phyloP scores from a whole-genome alignment of 2,113 vertebrate species.

The Platysteira castanea region DNA sequence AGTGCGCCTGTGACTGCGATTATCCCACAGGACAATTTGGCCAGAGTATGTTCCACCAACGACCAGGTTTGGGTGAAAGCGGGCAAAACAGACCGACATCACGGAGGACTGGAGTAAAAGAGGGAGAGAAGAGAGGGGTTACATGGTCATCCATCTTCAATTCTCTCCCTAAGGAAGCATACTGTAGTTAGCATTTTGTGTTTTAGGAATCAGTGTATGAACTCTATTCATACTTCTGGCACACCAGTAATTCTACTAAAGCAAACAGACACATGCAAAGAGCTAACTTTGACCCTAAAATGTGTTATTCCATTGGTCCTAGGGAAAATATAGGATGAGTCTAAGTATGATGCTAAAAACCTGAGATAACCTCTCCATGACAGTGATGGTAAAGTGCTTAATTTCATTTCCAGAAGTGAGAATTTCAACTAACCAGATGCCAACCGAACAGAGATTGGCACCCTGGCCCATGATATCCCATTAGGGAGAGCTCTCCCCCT shows the following conservation, averaged over 20 bases:
- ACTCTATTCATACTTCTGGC: not conserved
- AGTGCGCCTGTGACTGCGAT: conserved; percentile 93
- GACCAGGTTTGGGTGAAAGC: conserved; percentile 94
- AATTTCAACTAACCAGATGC: not conserved
- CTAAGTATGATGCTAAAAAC: not conserved
- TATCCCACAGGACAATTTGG: conserved; percentile 97
- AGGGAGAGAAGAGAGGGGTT: not conserved
- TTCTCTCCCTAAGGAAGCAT: not conserved
- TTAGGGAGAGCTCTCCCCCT: not conserved
- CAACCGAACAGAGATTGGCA: not conserved
- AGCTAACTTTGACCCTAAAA: not conserved
- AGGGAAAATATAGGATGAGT: not conserved
- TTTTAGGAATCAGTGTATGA: not conserved
- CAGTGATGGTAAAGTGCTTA: not conserved
- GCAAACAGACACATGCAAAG: not conserved
- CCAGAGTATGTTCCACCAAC: conserved; percentile 96
- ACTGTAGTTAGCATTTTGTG: not conserved
- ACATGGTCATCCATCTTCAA: not conserved
- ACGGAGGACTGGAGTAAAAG: conserved; percentile 85
- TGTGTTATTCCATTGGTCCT: not conserved
- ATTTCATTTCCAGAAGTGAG: not conserved
- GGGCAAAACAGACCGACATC: conserved; percentile 95
- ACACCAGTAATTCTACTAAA: not conserved
- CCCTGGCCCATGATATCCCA: not conserved
- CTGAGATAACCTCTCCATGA: not conserved